These are phyloP conservation scores for Dendronephthya gigantea DNA, from an alignment of 64 coral and sea anemone species.

Conservation along the genomic window DNA sequence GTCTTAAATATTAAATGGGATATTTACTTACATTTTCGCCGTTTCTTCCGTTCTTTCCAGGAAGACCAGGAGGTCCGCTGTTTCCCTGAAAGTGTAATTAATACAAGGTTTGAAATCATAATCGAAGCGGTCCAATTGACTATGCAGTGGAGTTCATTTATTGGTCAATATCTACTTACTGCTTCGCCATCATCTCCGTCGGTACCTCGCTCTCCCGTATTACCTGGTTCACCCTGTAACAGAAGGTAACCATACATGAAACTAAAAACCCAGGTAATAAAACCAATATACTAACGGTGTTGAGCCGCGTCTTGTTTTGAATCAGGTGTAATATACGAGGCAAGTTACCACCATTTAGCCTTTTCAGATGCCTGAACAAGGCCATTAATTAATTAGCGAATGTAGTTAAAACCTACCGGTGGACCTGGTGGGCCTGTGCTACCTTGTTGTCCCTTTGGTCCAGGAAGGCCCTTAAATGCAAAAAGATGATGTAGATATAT, in stretches of 20 bases:
- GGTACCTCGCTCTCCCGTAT: slow-evolving; percentile 26
- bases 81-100: too few relatives aligned
- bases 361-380: background rate
- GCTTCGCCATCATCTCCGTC: slow-evolving; percentile 30
- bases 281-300: background rate
- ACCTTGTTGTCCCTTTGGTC: slow-evolving; percentile 10
- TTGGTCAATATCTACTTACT: slow-evolving; percentile 17
- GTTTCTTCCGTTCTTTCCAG: too few relatives aligned
- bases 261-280: background rate
- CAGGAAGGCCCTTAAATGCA: slow-evolving; percentile 4
- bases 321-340: too few relatives aligned
- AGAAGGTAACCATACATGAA: background rate
- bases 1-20: background rate
- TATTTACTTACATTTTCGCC: too few relatives aligned
- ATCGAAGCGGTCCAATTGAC: too few relatives aligned
- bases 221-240: slow-evolving; percentile 24
- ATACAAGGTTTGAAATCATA: background rate
- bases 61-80: too few relatives aligned
- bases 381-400: too few relatives aligned
- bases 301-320: too few relatives aligned
- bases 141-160: too few relatives aligned
- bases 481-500: background rate
- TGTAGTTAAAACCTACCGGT: slow-evolving; percentile 10
- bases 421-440: background rate
- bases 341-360: too few relatives aligned